phyloP scores from a whole-genome alignment of 1,140 invertebrate genomes.

The Bilobella aurantiaca region DNA sequence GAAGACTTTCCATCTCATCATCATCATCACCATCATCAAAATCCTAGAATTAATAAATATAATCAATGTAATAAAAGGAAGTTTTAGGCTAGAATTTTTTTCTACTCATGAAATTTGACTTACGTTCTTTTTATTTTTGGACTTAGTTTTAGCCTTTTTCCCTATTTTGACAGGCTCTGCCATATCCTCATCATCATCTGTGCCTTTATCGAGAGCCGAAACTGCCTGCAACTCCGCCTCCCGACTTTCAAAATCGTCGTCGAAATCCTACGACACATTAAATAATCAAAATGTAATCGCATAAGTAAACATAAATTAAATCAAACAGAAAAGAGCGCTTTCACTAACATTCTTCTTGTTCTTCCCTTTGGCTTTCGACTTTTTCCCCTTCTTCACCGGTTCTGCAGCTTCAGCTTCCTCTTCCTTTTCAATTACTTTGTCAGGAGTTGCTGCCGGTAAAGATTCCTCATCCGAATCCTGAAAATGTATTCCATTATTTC shows the following conservation, averaged over 20 bases:
- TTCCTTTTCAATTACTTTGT: neutral
- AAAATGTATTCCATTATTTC: too few relatives aligned
- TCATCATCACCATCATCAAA: neutral
- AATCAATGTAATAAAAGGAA: neutral
- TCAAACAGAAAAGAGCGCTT: neutral
- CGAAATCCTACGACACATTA: neutral
- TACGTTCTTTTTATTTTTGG: conserved; percentile 4
- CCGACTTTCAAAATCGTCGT: neutral
- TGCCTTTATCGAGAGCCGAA: neutral
- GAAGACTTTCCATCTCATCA: neutral
- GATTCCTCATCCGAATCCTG: too few relatives aligned
- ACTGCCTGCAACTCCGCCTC: neutral
- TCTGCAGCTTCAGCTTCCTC: neutral
- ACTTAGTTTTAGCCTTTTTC: conserved; percentile 5
- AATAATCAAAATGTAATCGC: too few relatives aligned
- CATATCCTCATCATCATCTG: neutral
- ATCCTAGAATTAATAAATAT: neutral
- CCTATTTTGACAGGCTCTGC: neutral
- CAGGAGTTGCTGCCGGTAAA: too few relatives aligned
- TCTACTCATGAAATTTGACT: too few relatives aligned
- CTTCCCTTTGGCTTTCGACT: neutral
- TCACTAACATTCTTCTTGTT: neutral
- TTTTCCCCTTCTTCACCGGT: neutral
- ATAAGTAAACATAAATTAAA: too few relatives aligned
- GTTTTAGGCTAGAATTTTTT: neutral